Evolutionary conservation across 2,113 vertebrate species (phyloP).

Genomic region (Podiceps cristatus): DNA sequence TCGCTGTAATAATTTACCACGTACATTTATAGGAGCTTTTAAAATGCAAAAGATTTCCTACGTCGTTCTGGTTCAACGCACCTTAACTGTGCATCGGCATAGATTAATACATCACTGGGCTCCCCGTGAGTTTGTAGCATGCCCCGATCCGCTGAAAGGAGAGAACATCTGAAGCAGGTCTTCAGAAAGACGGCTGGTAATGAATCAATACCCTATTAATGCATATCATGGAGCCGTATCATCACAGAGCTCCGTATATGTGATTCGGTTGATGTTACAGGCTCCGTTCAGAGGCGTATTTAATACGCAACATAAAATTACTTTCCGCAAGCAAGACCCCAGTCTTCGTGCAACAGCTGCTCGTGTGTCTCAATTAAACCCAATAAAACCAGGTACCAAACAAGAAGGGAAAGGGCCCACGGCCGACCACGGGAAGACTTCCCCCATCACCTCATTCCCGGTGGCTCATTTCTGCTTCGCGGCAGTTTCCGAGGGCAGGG

Average conservation of each 20-base stretch:
- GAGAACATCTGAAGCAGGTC: background rate
- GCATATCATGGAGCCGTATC: too few species aligned
- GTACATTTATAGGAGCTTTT: background rate
- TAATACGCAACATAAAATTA: background rate
- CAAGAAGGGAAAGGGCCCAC: rapidly evolving
- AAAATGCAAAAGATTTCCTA: background rate
- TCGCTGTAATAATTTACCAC: background rate
- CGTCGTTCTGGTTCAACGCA: background rate
- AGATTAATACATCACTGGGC: background rate
- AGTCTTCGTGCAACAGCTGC: background rate
- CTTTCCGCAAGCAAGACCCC: background rate
- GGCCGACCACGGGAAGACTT: background rate
- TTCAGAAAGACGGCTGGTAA: background rate
- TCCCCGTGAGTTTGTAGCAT: background rate
- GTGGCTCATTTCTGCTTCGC: background rate
- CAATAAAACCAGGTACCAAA: background rate
- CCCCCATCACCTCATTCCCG: background rate
- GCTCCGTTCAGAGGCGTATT: background rate
- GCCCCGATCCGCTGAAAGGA: background rate
- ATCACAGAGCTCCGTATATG: background rate
- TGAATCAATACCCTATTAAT: background rate
- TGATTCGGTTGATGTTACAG: background rate
- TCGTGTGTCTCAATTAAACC: background rate
- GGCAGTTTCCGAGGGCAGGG: background rate
- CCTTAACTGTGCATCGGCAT: background rate